phyloP scores from a whole-genome alignment of 2,113 vertebrate genomes.

The Cynopterus brachyotis region DNA sequence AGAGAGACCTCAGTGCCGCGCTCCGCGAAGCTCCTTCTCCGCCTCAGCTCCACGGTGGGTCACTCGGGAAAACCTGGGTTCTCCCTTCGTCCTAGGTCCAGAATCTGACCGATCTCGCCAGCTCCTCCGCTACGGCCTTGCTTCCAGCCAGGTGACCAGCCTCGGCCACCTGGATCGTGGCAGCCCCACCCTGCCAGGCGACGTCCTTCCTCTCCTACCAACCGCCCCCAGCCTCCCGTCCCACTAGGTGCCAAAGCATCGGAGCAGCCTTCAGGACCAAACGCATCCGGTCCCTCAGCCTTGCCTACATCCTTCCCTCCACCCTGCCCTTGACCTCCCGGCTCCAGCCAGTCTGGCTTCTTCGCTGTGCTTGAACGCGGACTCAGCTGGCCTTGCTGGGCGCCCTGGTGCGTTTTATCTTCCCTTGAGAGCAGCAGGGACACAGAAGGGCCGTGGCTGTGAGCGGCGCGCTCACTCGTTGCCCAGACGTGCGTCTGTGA shows the following conservation, averaged over 20 bases:
- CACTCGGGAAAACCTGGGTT: rapidly evolving
- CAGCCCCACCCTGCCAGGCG: background rate
- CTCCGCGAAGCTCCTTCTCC: rapidly evolving
- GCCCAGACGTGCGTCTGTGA: background rate
- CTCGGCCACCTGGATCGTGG: rapidly evolving
- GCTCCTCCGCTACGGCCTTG: background rate
- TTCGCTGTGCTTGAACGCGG: background rate
- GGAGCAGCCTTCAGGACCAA: background rate
- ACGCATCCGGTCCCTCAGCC: rapidly evolving
- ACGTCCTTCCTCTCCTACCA: background rate
- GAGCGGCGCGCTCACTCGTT: rapidly evolving
- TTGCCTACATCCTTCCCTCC: rapidly evolving
- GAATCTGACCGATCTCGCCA: rapidly evolving
- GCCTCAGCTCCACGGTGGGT: rapidly evolving
- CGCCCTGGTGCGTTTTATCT: rapidly evolving
- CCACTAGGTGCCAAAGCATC: rapidly evolving
- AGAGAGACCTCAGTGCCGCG: background rate
- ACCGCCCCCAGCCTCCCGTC: background rate
- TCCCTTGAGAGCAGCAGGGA: background rate
- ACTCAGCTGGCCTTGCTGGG: background rate
- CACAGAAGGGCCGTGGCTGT: no score
- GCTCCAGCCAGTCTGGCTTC: background rate
- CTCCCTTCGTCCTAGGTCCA: rapidly evolving
- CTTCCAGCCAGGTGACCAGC: background rate
- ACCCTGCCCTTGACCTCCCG: rapidly evolving